Evolutionary conservation across 1,140 invertebrate genomes (phyloP).

Genomic region (Zaprionus tsacasi): DNA sequence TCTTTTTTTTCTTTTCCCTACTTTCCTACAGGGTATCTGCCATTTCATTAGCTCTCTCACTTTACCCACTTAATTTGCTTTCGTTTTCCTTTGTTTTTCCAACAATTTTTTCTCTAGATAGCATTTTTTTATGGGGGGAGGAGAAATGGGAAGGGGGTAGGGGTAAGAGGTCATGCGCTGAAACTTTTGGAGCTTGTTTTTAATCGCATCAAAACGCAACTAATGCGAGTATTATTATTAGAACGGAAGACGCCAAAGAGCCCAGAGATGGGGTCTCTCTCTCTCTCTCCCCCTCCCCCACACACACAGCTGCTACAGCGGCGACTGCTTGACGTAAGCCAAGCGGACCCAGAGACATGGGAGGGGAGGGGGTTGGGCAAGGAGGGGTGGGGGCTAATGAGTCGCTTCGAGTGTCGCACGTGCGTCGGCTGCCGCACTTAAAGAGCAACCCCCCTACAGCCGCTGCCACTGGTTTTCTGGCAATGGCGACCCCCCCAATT

Average conservation of each 20-base stretch:
- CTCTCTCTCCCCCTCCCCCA: too few species aligned
- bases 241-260: conserved; percentile 49
- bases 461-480: conserved; percentile 18
- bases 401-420: conserved; percentile 75
- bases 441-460: conserved; percentile 13
- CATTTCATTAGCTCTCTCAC: neutral
- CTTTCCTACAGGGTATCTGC: conserved; percentile 6
- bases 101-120: neutral
- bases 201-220: conserved; percentile 76
- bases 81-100: conserved; percentile 6
- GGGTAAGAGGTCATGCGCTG: conserved; percentile 3
- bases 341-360: neutral
- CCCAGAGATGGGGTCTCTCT: too few species aligned
- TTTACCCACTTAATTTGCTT: neutral
- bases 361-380: conserved; percentile 6
- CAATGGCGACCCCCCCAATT: conserved; percentile 46
- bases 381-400: conserved; percentile 63
- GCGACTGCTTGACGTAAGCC: conserved; percentile 27
- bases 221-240: conserved; percentile 77
- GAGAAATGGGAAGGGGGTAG: neutral
- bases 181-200: conserved; percentile 51
- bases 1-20: neutral
- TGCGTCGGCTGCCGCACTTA: conserved; percentile 64
- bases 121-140: neutral
- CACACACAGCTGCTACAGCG: conserved; percentile 27